Conservation (phyloP, 2,113 vertebrate species). For the Bubo blakistoni region DNA sequence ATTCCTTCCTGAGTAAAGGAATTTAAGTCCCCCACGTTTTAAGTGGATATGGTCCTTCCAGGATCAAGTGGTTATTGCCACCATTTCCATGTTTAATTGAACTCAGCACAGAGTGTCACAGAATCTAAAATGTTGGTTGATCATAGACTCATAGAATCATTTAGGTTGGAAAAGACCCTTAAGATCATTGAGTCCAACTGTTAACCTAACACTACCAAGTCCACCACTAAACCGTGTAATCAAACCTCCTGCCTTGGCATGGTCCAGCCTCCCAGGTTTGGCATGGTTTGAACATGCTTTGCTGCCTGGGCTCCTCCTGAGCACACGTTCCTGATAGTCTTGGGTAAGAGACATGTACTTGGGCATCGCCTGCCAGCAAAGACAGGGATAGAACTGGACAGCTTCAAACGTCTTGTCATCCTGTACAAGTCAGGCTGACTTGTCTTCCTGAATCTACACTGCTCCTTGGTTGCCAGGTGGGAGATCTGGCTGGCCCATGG, state of each 20-base stretch:
- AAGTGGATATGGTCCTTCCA: background rate
- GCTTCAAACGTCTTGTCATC: accelerated
- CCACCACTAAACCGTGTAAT: background rate
- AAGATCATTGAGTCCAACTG: background rate
- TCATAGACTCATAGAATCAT: background rate
- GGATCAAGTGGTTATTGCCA: background rate
- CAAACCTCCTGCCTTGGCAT: background rate
- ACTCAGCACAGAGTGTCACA: background rate
- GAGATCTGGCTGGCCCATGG: background rate
- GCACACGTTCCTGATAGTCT: background rate
- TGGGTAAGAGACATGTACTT: background rate
- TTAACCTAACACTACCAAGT: background rate
- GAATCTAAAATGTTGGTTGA: background rate
- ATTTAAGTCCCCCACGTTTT: background rate
- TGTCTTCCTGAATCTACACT: background rate
- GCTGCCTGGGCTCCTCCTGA: background rate
- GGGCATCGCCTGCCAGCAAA: background rate
- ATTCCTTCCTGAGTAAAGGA: background rate
- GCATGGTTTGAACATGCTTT: background rate
- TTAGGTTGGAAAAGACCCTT: background rate
- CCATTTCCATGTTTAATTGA: background rate
- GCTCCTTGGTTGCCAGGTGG: background rate
- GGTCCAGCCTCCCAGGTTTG: background rate
- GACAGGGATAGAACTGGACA: background rate
- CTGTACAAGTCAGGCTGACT: background rate